A percentile compares a stretch with the other conserved stretches of the same genome.
Evolutionary conservation across 2,113 vertebrate species (phyloP).

Genomic region (Epinephelus cyanopodus): DNA sequence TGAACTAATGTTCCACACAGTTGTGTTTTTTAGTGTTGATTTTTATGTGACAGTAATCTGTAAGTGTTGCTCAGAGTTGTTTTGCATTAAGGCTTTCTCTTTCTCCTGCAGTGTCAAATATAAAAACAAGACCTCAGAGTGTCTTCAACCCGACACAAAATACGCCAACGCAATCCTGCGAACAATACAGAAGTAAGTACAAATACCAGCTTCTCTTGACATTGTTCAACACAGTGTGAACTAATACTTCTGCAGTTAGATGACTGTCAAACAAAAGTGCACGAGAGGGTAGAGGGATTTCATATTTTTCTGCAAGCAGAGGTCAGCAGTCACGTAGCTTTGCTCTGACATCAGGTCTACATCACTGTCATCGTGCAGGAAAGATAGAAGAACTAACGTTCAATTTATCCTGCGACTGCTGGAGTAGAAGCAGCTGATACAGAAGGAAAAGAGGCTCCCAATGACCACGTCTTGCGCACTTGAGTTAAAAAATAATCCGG

Average conservation of each 20-base stretch:
- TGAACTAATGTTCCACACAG: background rate
- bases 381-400: background rate
- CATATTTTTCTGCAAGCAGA: no score
- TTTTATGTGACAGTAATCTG: background rate
- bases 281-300: background rate
- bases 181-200: background rate
- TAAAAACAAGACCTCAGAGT: accelerated
- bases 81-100: background rate
- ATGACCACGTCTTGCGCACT: no score
- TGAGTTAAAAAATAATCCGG: no score
- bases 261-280: background rate
- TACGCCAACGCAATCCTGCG: accelerated
- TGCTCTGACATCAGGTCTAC: no score
- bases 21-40: background rate
- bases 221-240: background rate
- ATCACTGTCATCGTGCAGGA: background rate
- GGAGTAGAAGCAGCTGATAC: background rate
- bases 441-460: background rate
- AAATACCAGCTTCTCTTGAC: background rate
- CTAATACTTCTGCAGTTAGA: background rate
- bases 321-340: no score
- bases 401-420: background rate
- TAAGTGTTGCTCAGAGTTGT: background rate
- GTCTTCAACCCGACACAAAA: background rate
- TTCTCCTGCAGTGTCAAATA: constrained; percentile 34